Base-by-base conservation (phyloP, 2,113 vertebrate genomes). In the Chauna torquata region DNA sequence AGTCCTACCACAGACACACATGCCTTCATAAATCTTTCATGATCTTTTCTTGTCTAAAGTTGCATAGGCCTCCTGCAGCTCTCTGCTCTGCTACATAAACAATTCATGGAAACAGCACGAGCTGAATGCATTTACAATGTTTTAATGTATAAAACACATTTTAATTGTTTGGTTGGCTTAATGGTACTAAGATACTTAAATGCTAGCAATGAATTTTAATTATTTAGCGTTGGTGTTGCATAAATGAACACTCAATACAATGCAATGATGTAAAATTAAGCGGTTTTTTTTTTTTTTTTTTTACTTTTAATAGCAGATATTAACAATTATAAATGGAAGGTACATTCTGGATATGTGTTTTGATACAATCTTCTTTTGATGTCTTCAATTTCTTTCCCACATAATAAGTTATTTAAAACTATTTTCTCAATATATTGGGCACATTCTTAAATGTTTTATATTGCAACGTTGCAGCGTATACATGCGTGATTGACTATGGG, bases 81-180 rank as follows among this genome's bases (percentile, higher is more conserved):
- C 59, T 49, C 52, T 47, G 7, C 44, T 87, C 22, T 80, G 15
- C n/a, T 88, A 42, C 49, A 95, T 92, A 92, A 97, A 91, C 69
- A 94, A 66, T 81, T 93, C 25, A 96, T 80, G 70, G 90, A 95
- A 97, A 42, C 42, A 94, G 28, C 11, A 93, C 61, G 59, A 96
- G 34, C n/a, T 91, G 45, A 55, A 44, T 86, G 22, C n/a, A 24
- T 38, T 72, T 6, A 4, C 55, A 11, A 54, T 78, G 59, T 72
- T 92, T 95, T 87, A 75, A 92, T 36, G 4, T 61, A 87, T 6
- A 90, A 86, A 50, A 17, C 10, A n/a, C 18, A 90, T 89, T 89
- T 88, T 70, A 92, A 92, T 90, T 87, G 13, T 69, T 96, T 90
- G 32, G 2, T 86, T 88, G 18, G 13, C 16, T 68, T 95, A 90